Percentiles rank a stretch among this genome's conserved stretches.
Conservation (phyloP, 2,888 invertebrate genomes). For the Orthosia cruda region DNA sequence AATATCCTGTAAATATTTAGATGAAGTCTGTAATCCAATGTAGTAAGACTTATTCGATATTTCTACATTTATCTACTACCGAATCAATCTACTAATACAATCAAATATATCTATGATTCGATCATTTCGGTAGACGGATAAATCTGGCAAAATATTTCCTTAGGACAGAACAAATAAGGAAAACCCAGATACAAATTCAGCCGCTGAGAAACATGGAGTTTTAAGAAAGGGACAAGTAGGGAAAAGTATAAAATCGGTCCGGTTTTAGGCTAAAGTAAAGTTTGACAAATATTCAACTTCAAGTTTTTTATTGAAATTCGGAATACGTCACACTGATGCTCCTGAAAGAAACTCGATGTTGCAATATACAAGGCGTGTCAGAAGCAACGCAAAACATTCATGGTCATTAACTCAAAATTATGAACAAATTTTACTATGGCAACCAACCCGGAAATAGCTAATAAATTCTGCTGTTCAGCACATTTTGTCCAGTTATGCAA, state of each 20-base stretch:
- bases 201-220: background rate
- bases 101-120: constrained; percentile 32
- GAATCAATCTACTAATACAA: constrained; percentile 38
- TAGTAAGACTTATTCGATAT: constrained; percentile 10
- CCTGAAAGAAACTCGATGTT: background rate
- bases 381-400: too few relatives aligned
- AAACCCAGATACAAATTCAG: background rate
- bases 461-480: too few relatives aligned
- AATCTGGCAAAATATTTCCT: constrained; percentile 16
- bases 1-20: background rate
- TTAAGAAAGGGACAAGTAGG: background rate
- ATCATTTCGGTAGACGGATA: constrained; percentile 12
- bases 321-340: background rate
- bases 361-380: too few relatives aligned
- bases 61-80: constrained; percentile 31
- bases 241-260: too few relatives aligned
- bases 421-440: too few relatives aligned
- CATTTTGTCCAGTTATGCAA: too few relatives aligned
- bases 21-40: constrained; percentile 13
- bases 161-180: constrained; percentile 15
- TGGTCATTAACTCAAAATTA: too few relatives aligned
- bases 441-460: too few relatives aligned
- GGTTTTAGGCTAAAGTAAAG: too few relatives aligned
- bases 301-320: background rate
- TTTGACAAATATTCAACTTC: background rate